Base-by-base conservation (phyloP, 2,888 invertebrate species). In the Cynaeus angustus region DNA sequence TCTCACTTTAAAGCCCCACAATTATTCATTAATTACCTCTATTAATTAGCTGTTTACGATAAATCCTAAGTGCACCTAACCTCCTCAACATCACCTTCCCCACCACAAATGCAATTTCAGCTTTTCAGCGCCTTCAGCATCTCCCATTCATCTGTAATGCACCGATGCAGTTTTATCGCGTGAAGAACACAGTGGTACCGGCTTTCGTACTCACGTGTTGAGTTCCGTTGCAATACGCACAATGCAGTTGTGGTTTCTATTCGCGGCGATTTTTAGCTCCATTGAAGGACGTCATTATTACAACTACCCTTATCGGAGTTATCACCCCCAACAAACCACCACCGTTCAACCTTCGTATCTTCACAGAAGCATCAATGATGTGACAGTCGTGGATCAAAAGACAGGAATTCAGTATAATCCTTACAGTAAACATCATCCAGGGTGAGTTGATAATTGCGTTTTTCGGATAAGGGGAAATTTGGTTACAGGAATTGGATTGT, bases 341-440 rank as follows among this genome's bases (percentile, higher is more conserved):
- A 14, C 33, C 12, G 12, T 33, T 8, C n/a, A 14, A 9, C 50
- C 50, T 3, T 6, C 50, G 6, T 50, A 50, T 28, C 50, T n/a
- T 10, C 21, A 50, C 16, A 46, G 43, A 12, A 41, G 13, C 28
- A 38, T 66, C 38, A 70, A 55, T 37, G 71, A 71, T 33, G 48
- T 48, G 14, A 66, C 56, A 4, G 53, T 71, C 30, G 70, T 79
- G 12, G 80, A 80, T 61, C 50, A 71, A n/a, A 66, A 58, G 13
- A 77, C 77, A 10, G 80, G 79, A 12, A 76, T 77, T 28, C 72
- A 73, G 21, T 80, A 78, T 72, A 80, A 79, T 71, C 76, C 79
- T 9, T 80, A 80, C 72, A 78, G 75, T 66, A 81, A 81, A 70
- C 78, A 80, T 70, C 79, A 80, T 73, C 76, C 79, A 41, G 81